Base-by-base conservation (phyloP, 2,888 invertebrate genomes). In the Beris chalybata region DNA sequence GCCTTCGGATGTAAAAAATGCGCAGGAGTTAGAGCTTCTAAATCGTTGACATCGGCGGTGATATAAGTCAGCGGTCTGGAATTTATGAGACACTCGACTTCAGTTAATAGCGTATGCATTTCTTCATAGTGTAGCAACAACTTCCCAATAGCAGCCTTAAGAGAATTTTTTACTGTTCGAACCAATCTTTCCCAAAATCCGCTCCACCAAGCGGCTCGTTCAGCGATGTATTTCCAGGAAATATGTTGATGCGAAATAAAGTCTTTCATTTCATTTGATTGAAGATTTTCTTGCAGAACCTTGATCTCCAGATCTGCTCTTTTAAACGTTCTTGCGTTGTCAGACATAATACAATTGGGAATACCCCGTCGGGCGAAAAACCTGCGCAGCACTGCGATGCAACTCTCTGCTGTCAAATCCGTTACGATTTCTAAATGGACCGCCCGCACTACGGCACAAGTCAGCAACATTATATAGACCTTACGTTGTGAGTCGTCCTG, bases 171-270 rank as follows among this genome's bases (percentile, higher is more conserved):
- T 11, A 67, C 45, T 3, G 48, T 47, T 1, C 56, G 47, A 55
- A 67, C 50, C 6, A 67, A 48, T 11, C 67, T 55, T 31, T 67
- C 67, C 64, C 67, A 64, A 53, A 67, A 67, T 4, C 67, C 67
- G 38, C 50, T 56, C 58, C 4, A 58, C 68, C 12, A 66, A 44
- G 29, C 57, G 13, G 57, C 67, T 53, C 67, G 50, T 58, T 67
- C 58, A 3, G 64, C 54, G 6, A 61, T 59, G 44, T 43, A 66
- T 4, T 59, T 4, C 57, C 63, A 67, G 29, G 47, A 52, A n/a
- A 56, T 30, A 44, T 29, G 13, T 15, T 43, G n/a, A 4, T 47
- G n/a, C 58, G 52, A n/a, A 44, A 57, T n/a, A 32, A 67, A 67
- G 11, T 30, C 53, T 15, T 52, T 63, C n/a, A 64, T n/a, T 1